These are phyloP conservation scores for Pogonophryne albipinna DNA, from an alignment of 2,797 vertebrate species.

Conservation along the genomic window DNA sequence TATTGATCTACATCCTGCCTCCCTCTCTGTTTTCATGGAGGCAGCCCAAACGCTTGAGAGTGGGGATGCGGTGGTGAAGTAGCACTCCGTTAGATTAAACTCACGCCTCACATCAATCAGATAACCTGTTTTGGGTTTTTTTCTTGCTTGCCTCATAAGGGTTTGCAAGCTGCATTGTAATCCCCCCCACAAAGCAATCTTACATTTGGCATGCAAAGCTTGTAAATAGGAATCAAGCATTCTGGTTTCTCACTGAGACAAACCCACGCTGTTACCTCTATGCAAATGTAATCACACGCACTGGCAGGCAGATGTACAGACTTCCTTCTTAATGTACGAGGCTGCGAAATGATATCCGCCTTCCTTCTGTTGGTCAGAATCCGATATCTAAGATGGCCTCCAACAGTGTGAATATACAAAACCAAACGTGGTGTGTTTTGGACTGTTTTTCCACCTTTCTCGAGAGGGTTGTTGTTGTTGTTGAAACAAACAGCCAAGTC, in stretches of 20 bases:
- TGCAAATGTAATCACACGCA: slow-evolving; percentile 72
- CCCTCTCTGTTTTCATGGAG: slow-evolving; percentile 70
- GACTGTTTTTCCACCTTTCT: slow-evolving; percentile 13
- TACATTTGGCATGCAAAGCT: slow-evolving; percentile 70
- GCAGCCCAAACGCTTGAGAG: slow-evolving; percentile 71
- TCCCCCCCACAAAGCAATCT: slow-evolving; percentile 67
- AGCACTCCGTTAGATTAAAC: slow-evolving; percentile 82
- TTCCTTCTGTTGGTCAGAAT: slow-evolving; percentile 73
- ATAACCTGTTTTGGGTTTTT: slow-evolving; percentile 55
- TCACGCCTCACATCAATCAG: slow-evolving; percentile 78
- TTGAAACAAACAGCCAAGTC: no score
- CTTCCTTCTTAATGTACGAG: slow-evolving; percentile 66
- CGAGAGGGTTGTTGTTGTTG: not conserved
- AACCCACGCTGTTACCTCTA: slow-evolving; percentile 55
- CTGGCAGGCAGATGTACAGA: slow-evolving; percentile 62
- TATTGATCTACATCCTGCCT: slow-evolving; percentile 81
- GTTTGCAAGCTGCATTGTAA: slow-evolving; percentile 44
- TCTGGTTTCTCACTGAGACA: slow-evolving; percentile 47
- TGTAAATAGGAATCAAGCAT: slow-evolving; percentile 68
- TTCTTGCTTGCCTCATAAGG: slow-evolving; percentile 42
- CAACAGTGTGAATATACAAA: slow-evolving; percentile 49
- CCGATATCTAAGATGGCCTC: slow-evolving; percentile 64
- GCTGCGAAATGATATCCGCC: slow-evolving; percentile 66
- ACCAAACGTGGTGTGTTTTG: slow-evolving; percentile 13
- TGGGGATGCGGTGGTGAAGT: slow-evolving; percentile 60